Conservation (phyloP, 2,888 invertebrate genomes). For the Stenolophus ochropezus region DNA sequence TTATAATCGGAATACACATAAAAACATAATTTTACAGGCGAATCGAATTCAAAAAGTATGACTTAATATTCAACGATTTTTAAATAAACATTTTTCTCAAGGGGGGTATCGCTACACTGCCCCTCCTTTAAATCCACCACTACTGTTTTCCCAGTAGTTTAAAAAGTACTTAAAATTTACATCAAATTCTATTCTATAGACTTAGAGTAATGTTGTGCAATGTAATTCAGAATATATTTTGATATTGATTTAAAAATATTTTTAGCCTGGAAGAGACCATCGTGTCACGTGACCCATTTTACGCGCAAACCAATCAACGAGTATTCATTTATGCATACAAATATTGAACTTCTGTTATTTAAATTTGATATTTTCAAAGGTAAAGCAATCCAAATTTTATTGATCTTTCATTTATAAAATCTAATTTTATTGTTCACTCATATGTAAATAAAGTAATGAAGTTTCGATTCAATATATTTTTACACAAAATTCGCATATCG, state of each 20-base stretch:
- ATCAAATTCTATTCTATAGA: no score
- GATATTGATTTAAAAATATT: background rate
- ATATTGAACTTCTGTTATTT: constrained; percentile 5
- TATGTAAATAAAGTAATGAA: background rate
- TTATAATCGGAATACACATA: no score
- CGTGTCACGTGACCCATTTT: background rate
- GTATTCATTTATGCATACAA: background rate
- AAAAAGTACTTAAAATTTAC: no score
- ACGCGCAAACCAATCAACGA: background rate
- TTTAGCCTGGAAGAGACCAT: background rate
- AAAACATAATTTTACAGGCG: no score
- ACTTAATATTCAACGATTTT: no score
- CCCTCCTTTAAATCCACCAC: no score
- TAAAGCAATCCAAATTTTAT: background rate
- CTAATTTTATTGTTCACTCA: background rate
- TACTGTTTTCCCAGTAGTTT: no score
- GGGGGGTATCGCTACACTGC: no score
- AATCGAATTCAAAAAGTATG: no score
- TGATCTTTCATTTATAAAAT: background rate
- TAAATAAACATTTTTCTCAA: no score
- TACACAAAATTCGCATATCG: no score
- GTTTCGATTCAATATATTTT: background rate
- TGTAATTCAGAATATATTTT: background rate
- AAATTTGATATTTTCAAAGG: constrained; percentile 9
- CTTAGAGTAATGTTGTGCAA: no score